Evolutionary conservation across 2,888 invertebrate species (phyloP).

Genomic region (Encarsia formosa): DNA sequence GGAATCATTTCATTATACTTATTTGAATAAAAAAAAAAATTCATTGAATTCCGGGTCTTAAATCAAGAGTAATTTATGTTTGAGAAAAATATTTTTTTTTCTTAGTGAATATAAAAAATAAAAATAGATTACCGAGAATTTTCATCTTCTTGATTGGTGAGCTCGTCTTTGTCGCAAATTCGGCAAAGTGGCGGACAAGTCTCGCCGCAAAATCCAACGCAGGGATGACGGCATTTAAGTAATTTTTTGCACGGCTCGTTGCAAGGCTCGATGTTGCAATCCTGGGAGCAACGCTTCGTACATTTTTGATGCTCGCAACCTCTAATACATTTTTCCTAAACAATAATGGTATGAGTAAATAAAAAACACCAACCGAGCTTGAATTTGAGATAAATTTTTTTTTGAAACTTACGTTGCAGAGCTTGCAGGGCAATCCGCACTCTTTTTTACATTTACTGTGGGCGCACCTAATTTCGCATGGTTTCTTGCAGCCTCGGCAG

Average conservation of each 20-base stretch:
- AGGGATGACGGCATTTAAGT: conserved; percentile 9
- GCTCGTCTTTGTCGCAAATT: conserved; percentile 4
- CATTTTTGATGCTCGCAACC: conserved; percentile 5
- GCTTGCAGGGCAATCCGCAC: conserved; percentile 8
- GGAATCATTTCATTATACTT: not conserved
- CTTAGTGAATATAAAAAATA: not conserved
- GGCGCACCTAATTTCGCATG: conserved; percentile 1
- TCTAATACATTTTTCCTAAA: conserved; percentile 4
- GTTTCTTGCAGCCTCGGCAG: conserved; percentile 5
- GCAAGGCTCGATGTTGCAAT: conserved; percentile 8
- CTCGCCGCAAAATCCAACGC: conserved; percentile 14
- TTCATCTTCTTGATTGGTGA: conserved; percentile 8
- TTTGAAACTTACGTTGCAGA: conserved; percentile 4
- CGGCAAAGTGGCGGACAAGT: conserved; percentile 12
- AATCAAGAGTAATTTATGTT: too few relatives aligned
- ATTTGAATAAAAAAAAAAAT: too few relatives aligned
- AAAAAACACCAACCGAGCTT: not conserved
- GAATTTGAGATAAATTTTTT: not conserved
- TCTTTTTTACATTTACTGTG: conserved; percentile 10
- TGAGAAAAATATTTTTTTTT: not conserved
- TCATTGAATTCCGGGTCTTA: too few relatives aligned
- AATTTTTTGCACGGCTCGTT: conserved; percentile 6
- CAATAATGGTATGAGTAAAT: not conserved
- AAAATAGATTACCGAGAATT: conserved; percentile 10
- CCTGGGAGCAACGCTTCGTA: not conserved